Evolutionary conservation across 2,113 vertebrate genomes (phyloP).

Genomic region (Tachuris rubrigastra): DNA sequence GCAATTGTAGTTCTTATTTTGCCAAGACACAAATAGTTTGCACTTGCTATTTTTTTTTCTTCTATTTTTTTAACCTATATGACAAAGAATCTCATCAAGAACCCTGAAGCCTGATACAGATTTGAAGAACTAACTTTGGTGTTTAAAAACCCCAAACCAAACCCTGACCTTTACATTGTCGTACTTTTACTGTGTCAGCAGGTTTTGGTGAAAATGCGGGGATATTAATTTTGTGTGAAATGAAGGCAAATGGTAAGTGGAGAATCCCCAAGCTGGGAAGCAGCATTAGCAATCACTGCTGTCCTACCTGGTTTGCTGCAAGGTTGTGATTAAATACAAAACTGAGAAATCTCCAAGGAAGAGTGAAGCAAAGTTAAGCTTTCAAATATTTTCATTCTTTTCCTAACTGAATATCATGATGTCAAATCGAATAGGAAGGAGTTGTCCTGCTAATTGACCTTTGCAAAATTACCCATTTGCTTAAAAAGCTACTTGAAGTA

Average conservation of each 20-base stretch:
- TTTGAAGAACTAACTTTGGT: neutral
- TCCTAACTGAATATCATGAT: neutral
- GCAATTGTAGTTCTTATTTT: neutral
- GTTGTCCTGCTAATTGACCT: neutral
- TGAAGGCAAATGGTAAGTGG: neutral
- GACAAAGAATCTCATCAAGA: neutral
- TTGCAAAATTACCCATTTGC: slow-evolving; percentile 3
- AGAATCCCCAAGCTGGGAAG: neutral
- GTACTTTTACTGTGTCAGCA: neutral
- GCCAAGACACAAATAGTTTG: neutral
- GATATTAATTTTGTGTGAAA: neutral
- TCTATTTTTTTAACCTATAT: neutral
- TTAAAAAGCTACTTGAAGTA: slow-evolving; percentile 3
- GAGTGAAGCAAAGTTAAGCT: neutral
- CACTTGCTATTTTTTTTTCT: rapidly evolving
- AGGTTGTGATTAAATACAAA: neutral
- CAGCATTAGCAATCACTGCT: neutral
- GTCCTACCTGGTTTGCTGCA: neutral
- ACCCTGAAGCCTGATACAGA: neutral
- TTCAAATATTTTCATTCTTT: slow-evolving; percentile 2
- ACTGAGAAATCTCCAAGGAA: slow-evolving; percentile 16
- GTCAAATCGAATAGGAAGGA: neutral
- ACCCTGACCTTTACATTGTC: neutral
- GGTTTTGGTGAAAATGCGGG: neutral
- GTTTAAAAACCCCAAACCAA: neutral